A percentile compares a stretch with the other conserved stretches of the same genome.
These are phyloP conservation scores for Martes martes DNA, from an alignment of 2,113 vertebrate genomes.

Conservation along the genomic window DNA sequence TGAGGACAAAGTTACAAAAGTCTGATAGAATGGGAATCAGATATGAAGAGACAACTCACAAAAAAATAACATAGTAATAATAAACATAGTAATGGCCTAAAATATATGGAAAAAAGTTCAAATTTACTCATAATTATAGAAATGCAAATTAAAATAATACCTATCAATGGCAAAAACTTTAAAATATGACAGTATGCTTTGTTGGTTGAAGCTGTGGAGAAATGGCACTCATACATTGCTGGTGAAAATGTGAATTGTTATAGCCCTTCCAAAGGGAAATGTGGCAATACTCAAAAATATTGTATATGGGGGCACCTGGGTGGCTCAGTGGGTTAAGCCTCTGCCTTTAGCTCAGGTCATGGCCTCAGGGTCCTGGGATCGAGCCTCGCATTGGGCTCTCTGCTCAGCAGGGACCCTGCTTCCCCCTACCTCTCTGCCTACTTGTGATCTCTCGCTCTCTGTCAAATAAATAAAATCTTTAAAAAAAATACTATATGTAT, in stretches of 20 bases:
- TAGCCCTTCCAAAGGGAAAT: neutral
- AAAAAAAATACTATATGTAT: neutral
- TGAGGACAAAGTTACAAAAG: neutral
- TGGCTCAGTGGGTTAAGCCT: no score
- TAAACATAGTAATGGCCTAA: neutral
- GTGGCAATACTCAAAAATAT: neutral
- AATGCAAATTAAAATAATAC: neutral
- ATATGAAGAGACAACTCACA: neutral
- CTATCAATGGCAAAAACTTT: neutral
- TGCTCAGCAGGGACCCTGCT: no score
- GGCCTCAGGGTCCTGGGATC: no score
- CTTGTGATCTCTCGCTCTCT: no score
- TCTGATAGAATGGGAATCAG: neutral
- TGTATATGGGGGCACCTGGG: neutral
- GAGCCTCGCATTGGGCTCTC: no score
- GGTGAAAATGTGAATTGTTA: neutral
- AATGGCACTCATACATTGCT: neutral
- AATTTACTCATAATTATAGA: neutral
- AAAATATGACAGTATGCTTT: neutral
- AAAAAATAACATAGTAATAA: neutral
- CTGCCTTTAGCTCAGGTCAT: no score
- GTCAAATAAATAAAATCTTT: no score
- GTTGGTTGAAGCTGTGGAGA: neutral
- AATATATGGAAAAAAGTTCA: neutral
- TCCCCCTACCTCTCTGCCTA: no score